Base-by-base conservation (phyloP, 1,140 invertebrate species). In the Elymnias hypermnestra region DNA sequence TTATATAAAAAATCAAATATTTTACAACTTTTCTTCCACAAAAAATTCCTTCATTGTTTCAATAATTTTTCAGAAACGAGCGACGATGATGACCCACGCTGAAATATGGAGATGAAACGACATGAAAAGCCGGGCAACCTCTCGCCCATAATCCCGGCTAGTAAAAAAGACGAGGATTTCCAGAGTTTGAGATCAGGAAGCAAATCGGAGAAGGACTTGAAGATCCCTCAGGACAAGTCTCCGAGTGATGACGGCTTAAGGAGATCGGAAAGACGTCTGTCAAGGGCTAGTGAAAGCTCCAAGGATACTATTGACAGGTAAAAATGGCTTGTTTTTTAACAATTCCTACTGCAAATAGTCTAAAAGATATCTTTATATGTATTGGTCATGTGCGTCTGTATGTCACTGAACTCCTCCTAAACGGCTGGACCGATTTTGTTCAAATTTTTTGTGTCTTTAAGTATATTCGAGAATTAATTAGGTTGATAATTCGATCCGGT, bases 21-120 rank as follows among this genome's bases (percentile, higher is more conserved):
- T n/a, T n/a, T n/a, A n/a, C n/a, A n/a, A n/a, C n/a, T n/a, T n/a
- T n/a, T n/a, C n/a, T n/a, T n/a, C n/a, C n/a, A n/a, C n/a, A n/a
- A n/a, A n/a, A n/a, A n/a, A n/a, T n/a, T n/a, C n/a, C n/a, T n/a
- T n/a, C n/a, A n/a, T n/a, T n/a, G n/a, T n/a, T n/a, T n/a, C n/a
- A n/a, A n/a, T n/a, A n/a, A n/a, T 38, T 28, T 50, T 42, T 66
- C 57, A 10, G 57, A 75, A 70, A 45, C 39, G 55, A 53, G 37
- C 55, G 51, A 78, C 23, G 55, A 82, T 75, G 74, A 63, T 53
- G 35, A 38, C 41, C 44, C 39, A 60, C 41, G 53, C 23, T 33
- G 51, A 67, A 66, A 65, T 64, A 81, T 83, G 76, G 79, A 83
- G 76, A 64, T 83, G 71, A 83, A 81, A 60, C 75, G 72, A 37